Evolutionary conservation across 92 coral and sea anemone species (phyloP), one percentile per base, ranked within the genome.

Genomic region (Virgularia gustaviana): DNA sequence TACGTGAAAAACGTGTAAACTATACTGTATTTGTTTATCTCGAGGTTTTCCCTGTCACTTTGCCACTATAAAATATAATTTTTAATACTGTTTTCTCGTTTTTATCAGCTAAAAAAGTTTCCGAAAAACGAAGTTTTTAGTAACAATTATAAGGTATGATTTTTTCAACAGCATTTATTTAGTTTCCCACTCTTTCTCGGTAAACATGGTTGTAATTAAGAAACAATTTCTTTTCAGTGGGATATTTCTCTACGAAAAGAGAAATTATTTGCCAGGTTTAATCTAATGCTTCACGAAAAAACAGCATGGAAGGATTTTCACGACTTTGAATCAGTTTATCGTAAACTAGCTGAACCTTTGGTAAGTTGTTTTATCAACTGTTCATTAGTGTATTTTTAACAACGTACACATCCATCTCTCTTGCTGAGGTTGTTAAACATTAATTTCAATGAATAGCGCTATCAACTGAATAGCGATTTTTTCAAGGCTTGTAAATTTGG

Each of bases 91-190:
- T n/a, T n/a, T n/a, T n/a, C n/a, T n/a, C n/a, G n/a, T n/a, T n/a
- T n/a, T n/a, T n/a, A n/a, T 36, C 76, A 92, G 98, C 66, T 89
- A 31, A 92, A 95, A 34, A 86, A 83, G 60, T 92, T 89, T 63
- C 98, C 98, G 2, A 92, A 92, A 67, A 95, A 92, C 9, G 98
- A 92, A 28, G 98, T 92, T 9, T 92, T 92, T 74, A 89, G 90
- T 63, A 79, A 79, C 55, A 92, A 92, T 55, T 85, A 81, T 57
- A 90, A 89, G 87, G 98, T 89, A 75, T 22, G 58, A 22, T 52
- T n/a, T n/a, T n/a, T n/a, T n/a, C n/a, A n/a, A n/a, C n/a, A n/a
- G n/a, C n/a, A n/a, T n/a, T n/a, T n/a, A n/a, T n/a, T n/a, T n/a
- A n/a, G n/a, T n/a, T n/a, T 64, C 28, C 8, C 36, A 67, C 29